A percentile compares a stretch with the other conserved stretches of the same genome.
These are phyloP conservation scores for Mungos mungo DNA, from an alignment of 2,113 vertebrate species.

Conservation along the genomic window DNA sequence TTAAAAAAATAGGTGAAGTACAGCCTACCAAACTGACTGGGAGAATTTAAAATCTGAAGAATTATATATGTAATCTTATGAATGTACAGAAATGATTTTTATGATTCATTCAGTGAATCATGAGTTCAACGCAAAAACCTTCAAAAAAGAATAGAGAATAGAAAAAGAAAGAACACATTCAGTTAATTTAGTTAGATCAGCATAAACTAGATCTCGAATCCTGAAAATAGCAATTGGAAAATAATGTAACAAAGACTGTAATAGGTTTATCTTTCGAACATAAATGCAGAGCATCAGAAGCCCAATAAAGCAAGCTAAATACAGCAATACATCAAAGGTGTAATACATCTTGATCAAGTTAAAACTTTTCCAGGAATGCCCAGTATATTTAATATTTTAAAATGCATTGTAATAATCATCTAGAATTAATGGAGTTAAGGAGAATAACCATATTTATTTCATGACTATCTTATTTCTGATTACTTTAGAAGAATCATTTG, in stretches of 20 bases:
- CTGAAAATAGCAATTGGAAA: background rate
- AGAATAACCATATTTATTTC: background rate
- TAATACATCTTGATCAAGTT: background rate
- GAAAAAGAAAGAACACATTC: background rate
- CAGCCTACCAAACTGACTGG: background rate
- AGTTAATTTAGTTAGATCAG: background rate
- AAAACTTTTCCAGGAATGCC: background rate
- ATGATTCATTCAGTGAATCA: background rate
- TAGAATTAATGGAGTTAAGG: background rate
- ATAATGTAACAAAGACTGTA: background rate
- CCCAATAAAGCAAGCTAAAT: background rate
- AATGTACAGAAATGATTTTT: background rate
- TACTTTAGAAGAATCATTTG: background rate
- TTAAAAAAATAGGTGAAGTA: background rate
- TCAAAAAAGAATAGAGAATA: background rate
- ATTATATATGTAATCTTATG: background rate
- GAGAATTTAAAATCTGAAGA: background rate
- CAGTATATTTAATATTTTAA: background rate
- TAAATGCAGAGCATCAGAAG: background rate
- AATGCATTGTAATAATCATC: background rate
- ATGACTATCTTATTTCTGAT: background rate
- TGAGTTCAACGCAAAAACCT: background rate
- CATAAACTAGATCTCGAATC: background rate
- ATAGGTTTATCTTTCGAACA: background rate
- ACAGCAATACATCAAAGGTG: background rate